phyloP scores from a whole-genome alignment of 2,797 vertebrate species.

The Mastacembelus armatus region DNA sequence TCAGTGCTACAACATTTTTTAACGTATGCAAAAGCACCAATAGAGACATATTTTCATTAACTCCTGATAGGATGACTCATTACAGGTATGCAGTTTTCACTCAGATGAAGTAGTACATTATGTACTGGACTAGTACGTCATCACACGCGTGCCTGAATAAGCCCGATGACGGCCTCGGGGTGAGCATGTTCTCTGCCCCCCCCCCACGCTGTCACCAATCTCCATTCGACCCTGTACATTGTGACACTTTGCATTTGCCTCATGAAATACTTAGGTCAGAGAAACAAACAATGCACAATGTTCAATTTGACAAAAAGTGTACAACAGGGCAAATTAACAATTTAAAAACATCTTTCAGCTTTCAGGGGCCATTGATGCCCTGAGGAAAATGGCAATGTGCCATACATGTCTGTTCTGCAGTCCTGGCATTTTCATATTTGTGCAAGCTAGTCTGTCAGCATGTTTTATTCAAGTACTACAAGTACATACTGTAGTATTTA shows the following conservation, averaged over 20 bases:
- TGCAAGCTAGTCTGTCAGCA: conserved; percentile 3
- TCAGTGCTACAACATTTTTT: neutral
- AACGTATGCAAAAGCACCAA: conserved; percentile 1
- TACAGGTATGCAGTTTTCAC: conserved; percentile 37
- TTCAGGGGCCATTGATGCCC: neutral
- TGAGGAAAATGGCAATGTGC: neutral
- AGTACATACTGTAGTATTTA: neutral
- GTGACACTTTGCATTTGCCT: conserved; percentile 57
- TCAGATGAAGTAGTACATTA: conserved; percentile 49
- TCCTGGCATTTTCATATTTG: conserved; percentile 24
- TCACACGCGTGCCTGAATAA: conserved; percentile 37
- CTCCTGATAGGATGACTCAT: conserved; percentile 35
- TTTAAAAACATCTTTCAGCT: conserved; percentile 2
- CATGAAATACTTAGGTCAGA: conserved; percentile 8
- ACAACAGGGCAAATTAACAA: neutral
- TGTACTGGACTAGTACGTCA: conserved; percentile 39
- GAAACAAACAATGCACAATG: conserved; percentile 13
- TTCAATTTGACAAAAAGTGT: neutral
- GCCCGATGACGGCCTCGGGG: conserved; percentile 59
- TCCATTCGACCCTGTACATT: conserved; percentile 49
- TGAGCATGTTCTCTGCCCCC: conserved; percentile 54
- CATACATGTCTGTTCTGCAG: neutral
- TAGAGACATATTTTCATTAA: neutral
- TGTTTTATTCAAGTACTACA: conserved; percentile 13
- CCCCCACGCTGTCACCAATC: conserved; percentile 38